Evolutionary conservation across 2,888 invertebrate genomes (phyloP).

Genomic region (Lithophane leautieri): DNA sequence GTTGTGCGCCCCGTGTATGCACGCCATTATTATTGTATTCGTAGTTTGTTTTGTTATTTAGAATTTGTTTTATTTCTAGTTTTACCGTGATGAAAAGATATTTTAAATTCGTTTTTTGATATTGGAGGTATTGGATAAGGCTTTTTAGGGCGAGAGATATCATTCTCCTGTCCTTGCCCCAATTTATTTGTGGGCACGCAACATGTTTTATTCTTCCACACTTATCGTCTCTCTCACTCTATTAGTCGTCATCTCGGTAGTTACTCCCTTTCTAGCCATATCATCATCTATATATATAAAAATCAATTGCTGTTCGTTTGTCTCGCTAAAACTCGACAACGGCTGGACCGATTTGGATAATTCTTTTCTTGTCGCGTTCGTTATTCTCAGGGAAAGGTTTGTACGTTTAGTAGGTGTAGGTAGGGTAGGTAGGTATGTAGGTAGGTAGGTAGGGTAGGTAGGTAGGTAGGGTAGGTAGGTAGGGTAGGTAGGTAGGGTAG

Average conservation of each 20-base stretch:
- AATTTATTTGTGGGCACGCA: neutral
- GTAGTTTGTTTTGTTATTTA: constrained; percentile 55
- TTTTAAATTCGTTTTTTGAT: neutral
- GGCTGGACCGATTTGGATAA: too few species aligned
- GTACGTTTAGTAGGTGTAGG: too few species aligned
- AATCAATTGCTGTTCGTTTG: too few species aligned
- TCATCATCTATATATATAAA: neutral
- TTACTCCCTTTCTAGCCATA: neutral
- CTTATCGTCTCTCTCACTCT: too few species aligned
- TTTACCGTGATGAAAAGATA: neutral
- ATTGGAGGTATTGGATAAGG: neutral
- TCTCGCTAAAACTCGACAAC: too few species aligned
- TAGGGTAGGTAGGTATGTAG: too few species aligned
- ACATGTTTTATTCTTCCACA: neutral
- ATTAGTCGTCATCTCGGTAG: neutral
- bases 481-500: fast-evolving
- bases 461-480: too few species aligned
- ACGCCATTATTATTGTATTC: constrained; percentile 66
- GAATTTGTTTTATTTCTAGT: neutral
- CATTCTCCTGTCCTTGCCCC: neutral
- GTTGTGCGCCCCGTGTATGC: constrained; percentile 79
- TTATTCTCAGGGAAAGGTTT: too few species aligned
- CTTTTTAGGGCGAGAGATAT: neutral
- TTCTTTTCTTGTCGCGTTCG: too few species aligned
- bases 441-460: too few species aligned